A percentile compares a stretch with the other conserved stretches of the same genome.
Conservation (phyloP, 2,113 vertebrate species). For the Phaethon lepturus region DNA sequence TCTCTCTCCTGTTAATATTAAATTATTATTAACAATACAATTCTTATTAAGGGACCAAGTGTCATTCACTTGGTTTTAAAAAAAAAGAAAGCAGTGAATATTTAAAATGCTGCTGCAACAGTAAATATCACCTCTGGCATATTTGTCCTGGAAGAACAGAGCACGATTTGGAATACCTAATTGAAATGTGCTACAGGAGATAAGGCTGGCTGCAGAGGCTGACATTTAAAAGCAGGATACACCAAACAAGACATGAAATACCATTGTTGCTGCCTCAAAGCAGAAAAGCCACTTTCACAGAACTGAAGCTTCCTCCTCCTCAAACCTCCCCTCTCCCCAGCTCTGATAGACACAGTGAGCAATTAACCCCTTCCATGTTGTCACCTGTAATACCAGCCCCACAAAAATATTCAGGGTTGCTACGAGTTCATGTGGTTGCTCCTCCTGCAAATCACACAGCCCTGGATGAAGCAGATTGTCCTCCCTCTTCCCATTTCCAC, state of each 20-base stretch:
- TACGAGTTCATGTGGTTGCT: not conserved
- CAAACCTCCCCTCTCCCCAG: not conserved
- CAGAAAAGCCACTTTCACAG: slow-evolving; percentile 57
- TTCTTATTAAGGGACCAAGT: slow-evolving; percentile 9
- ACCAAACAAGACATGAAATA: slow-evolving; percentile 79
- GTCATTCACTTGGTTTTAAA: not conserved
- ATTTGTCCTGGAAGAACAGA: slow-evolving; percentile 77
- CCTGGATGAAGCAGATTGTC: not conserved
- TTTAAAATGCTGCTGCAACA: slow-evolving; percentile 75
- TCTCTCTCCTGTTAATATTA: slow-evolving; percentile 17
- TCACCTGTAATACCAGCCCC: not conserved
- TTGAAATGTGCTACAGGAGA: slow-evolving; percentile 83
- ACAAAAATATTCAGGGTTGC: not conserved
- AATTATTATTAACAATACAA: slow-evolving; percentile 47
- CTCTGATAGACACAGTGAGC: not conserved
- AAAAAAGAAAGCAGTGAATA: slow-evolving; percentile 7
- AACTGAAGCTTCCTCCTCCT: slow-evolving; percentile 45
- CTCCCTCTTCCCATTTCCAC: not conserved
- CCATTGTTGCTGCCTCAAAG: slow-evolving; percentile 70
- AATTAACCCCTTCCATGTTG: slow-evolving; percentile 21
- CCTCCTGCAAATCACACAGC: not conserved
- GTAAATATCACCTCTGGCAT: slow-evolving; percentile 79
- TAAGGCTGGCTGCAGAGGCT: slow-evolving; percentile 75
- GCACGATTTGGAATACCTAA: slow-evolving; percentile 79
- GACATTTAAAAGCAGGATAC: slow-evolving; percentile 80